These are phyloP conservation scores for Drosophila vallismaia DNA, from an alignment of 2,888 invertebrate species.

Conservation along the genomic window DNA sequence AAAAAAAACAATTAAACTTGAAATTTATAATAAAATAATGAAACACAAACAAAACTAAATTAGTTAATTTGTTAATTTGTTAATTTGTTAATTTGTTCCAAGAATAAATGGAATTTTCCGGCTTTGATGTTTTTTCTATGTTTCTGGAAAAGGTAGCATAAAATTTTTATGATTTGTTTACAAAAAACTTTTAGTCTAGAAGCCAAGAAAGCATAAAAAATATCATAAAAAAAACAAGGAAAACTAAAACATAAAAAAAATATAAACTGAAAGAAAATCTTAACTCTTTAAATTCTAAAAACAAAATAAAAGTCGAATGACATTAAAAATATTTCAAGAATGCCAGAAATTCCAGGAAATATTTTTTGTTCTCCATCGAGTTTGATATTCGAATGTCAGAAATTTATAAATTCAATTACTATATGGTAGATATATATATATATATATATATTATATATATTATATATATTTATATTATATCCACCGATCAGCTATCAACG, in stretches of 20 bases:
- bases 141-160: neutral
- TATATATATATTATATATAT: neutral
- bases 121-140: slow-evolving; percentile 15
- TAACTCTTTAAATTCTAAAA: neutral
- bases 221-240: neutral
- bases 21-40: neutral
- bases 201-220: neutral
- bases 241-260: neutral
- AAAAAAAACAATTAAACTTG: too few species aligned
- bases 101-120: neutral
- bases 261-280: neutral
- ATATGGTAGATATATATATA: neutral
- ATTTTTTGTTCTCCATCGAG: slow-evolving; percentile 24
- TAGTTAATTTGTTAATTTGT: neutral
- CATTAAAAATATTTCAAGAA: slow-evolving; percentile 25
- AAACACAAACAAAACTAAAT: neutral
- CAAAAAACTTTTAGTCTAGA: neutral
- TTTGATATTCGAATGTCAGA: slow-evolving; percentile 21
- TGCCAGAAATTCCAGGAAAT: slow-evolving; percentile 48
- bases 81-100: neutral
- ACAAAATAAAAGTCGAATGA: slow-evolving; percentile 19
- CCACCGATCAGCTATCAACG: slow-evolving; percentile 9
- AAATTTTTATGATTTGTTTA: slow-evolving; percentile 17
- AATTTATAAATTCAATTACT: neutral
- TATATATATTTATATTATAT: slow-evolving; percentile 11